Evolutionary conservation across 2,888 invertebrate genomes (phyloP).

Genomic region (Nymphalis polychloros): DNA sequence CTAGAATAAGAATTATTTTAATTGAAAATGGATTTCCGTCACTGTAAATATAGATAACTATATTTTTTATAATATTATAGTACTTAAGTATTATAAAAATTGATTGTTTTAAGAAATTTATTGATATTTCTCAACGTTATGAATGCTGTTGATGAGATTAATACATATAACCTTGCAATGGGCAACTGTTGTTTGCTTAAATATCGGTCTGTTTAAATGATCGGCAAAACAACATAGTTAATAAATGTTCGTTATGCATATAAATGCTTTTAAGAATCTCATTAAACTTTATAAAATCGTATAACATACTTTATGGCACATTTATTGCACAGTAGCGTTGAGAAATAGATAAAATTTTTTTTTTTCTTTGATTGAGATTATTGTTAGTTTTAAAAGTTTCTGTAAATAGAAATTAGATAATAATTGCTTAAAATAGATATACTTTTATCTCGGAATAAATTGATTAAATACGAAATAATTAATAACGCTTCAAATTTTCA

Average conservation of each 20-base stretch:
- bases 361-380: constrained; percentile 76
- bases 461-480: neutral
- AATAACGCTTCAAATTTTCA: constrained; percentile 32
- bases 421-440: constrained; percentile 55
- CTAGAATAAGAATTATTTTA: constrained; percentile 48
- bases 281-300: constrained; percentile 39
- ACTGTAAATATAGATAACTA: constrained; percentile 77
- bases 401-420: constrained; percentile 65
- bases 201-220: constrained; percentile 27
- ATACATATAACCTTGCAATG: constrained; percentile 15
- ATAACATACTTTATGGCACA: constrained; percentile 36
- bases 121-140: constrained; percentile 69
- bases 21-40: constrained; percentile 63
- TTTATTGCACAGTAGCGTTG: constrained; percentile 49
- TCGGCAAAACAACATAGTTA: constrained; percentile 28
- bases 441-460: constrained; percentile 62
- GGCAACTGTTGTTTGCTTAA: constrained; percentile 29
- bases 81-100: constrained; percentile 62
- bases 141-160: constrained; percentile 56
- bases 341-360: constrained; percentile 59
- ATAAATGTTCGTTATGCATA: constrained; percentile 25
- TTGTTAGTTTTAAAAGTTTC: constrained; percentile 61
- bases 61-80: constrained; percentile 72
- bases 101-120: constrained; percentile 56
- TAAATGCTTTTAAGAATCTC: constrained; percentile 42